These are phyloP conservation scores for Madoqua kirkii DNA, from an alignment of 2,113 vertebrate species.

Conservation along the genomic window DNA sequence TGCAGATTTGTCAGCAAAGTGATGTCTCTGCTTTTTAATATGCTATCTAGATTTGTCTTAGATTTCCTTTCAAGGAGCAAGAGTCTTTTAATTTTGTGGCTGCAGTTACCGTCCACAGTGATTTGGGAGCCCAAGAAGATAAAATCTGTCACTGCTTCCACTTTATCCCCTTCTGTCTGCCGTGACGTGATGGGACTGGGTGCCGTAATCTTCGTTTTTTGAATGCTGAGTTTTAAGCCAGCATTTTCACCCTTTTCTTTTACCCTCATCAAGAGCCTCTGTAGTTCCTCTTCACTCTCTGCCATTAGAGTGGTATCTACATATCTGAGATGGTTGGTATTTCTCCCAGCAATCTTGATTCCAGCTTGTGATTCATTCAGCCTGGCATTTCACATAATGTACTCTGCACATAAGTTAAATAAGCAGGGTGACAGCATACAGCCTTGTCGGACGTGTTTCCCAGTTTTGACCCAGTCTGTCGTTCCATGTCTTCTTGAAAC, in stretches of 20 bases:
- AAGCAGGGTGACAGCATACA: background rate
- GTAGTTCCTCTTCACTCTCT: background rate
- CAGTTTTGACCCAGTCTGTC: background rate
- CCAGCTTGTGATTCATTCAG: background rate
- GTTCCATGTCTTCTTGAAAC: background rate
- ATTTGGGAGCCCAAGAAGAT: background rate
- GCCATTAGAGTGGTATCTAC: background rate
- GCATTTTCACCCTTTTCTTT: background rate
- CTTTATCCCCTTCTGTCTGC: background rate
- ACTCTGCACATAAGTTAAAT: background rate
- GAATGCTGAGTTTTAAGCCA: background rate
- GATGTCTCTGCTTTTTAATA: background rate
- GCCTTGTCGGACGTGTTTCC: rapidly evolving
- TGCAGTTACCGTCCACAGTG: background rate
- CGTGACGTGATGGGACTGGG: background rate
- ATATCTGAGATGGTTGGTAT: background rate
- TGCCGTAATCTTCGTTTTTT: background rate
- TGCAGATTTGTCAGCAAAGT: background rate
- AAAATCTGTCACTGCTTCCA: background rate
- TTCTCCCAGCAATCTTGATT: background rate
- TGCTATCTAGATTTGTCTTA: background rate
- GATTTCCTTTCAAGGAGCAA: background rate
- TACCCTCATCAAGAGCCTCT: background rate
- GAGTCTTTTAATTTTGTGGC: background rate
- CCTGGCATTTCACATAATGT: background rate